A percentile compares a stretch with the other conserved stretches of the same genome.
phyloP scores from a whole-genome alignment of 2,888 invertebrate genomes.

The Marronus borbonicus region DNA sequence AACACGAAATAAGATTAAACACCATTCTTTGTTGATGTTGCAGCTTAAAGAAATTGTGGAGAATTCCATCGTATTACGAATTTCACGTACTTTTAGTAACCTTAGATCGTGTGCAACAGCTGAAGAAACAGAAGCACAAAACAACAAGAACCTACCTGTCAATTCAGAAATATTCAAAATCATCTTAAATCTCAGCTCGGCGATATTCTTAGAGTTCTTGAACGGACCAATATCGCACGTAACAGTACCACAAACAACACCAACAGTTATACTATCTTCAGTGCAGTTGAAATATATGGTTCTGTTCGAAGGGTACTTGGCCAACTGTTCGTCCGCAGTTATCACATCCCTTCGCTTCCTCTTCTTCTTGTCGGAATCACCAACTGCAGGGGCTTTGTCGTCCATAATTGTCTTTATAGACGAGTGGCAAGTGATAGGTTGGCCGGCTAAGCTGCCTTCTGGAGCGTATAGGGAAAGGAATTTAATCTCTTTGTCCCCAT shows the following conservation, averaged over 20 bases:
- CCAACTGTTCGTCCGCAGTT: background rate
- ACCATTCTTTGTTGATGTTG: too few relatives aligned
- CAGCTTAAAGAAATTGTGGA: too few relatives aligned
- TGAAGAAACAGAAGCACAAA: background rate
- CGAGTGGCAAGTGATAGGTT: conserved; percentile 61
- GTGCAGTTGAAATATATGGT: conserved; percentile 67
- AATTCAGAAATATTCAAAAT: conserved; percentile 64
- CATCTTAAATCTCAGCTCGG: conserved; percentile 65
- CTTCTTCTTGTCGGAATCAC: conserved; percentile 30
- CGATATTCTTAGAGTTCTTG: conserved; percentile 62
- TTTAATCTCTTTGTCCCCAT: conserved; percentile 47
- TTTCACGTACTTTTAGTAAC: too few relatives aligned
- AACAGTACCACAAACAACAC: conserved; percentile 54
- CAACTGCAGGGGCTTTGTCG: conserved; percentile 8
- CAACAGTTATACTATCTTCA: conserved; percentile 55
- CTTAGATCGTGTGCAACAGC: too few relatives aligned
- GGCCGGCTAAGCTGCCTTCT: conserved; percentile 58
- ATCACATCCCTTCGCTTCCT: conserved; percentile 26
- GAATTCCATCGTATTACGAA: too few relatives aligned
- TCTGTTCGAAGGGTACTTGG: conserved; percentile 56
- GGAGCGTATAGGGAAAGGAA: conserved; percentile 59
- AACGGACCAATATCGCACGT: conserved; percentile 67
- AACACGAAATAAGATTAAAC: background rate
- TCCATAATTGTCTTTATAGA: conserved; percentile 56
- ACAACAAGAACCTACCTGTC: conserved; percentile 59